phyloP scores from a whole-genome alignment of 2,888 invertebrate genomes.

The Boloria euphrosyne region DNA sequence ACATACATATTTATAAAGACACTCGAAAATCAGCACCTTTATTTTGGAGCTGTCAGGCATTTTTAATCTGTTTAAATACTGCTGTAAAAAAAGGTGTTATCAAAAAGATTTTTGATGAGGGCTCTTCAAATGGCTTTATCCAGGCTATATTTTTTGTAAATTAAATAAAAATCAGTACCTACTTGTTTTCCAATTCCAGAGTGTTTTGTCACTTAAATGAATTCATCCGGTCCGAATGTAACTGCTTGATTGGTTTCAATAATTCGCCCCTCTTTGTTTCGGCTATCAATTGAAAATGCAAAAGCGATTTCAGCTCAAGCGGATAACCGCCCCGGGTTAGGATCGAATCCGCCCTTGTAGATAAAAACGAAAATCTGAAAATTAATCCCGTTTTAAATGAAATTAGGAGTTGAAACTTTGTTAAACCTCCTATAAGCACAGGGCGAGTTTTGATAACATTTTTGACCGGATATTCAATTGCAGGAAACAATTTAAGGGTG shows the following conservation, averaged over 20 bases:
- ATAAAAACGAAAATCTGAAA: neutral
- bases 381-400: neutral
- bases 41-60: no score
- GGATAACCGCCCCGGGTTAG: slow-evolving; percentile 10
- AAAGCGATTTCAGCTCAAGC: slow-evolving; percentile 27
- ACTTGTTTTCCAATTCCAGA: neutral
- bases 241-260: slow-evolving; percentile 21
- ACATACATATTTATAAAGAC: no score
- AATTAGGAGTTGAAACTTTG: neutral
- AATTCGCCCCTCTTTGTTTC: slow-evolving; percentile 19
- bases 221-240: slow-evolving; percentile 2
- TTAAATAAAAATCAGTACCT: neutral
- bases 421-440: no score
- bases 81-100: no score
- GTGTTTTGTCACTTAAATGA: slow-evolving; percentile 17
- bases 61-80: no score
- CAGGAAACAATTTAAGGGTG: no score
- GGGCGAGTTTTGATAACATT: no score
- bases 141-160: neutral
- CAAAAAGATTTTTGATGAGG: no score
- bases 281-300: slow-evolving; percentile 26
- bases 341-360: neutral
- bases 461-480: no score
- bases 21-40: no score
- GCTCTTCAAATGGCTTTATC: no score